phyloP scores from a whole-genome alignment of 2,888 invertebrate species.

The Mamestra brassicae region DNA sequence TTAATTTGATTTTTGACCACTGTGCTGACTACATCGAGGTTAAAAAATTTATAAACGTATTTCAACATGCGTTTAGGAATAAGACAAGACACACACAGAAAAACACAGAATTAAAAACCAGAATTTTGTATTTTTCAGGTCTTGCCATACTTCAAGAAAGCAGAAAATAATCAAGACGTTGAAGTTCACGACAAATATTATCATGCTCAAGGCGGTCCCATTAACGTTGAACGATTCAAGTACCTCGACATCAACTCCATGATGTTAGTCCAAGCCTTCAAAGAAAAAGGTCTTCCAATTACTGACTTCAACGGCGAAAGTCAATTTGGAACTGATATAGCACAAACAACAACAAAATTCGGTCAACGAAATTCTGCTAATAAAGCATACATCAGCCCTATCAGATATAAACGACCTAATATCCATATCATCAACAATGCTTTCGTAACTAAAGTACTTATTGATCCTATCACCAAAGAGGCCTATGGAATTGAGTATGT shows the following conservation, averaged over 20 bases:
- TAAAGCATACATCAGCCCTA: slow-evolving; percentile 92
- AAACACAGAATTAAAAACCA: background rate
- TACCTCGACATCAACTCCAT: slow-evolving; percentile 91
- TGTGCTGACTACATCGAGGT: too few relatives aligned
- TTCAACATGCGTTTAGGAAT: too few relatives aligned
- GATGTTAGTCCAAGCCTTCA: slow-evolving; percentile 91
- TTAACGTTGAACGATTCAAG: slow-evolving; percentile 92
- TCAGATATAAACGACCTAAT: slow-evolving; percentile 89
- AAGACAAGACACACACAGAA: background rate
- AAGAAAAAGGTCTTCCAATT: slow-evolving; percentile 91
- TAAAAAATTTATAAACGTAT: background rate
- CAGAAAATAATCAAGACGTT: slow-evolving; percentile 91
- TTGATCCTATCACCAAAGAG: slow-evolving; percentile 89
- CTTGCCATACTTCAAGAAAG: slow-evolving; percentile 93
- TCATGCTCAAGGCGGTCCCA: slow-evolving; percentile 92
- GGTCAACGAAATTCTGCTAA: slow-evolving; percentile 92
- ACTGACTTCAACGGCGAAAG: slow-evolving; percentile 91
- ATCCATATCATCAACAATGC: slow-evolving; percentile 88
- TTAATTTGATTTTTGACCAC: too few relatives aligned
- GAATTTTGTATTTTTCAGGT: slow-evolving; percentile 79
- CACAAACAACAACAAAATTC: slow-evolving; percentile 92
- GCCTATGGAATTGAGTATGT: slow-evolving; percentile 85
- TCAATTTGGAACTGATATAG: slow-evolving; percentile 91
- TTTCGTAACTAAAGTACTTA: slow-evolving; percentile 90
- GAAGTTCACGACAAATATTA: slow-evolving; percentile 89